Base-by-base conservation (phyloP, 2,797 vertebrate genomes). In the Parotocinclus haroldoi region DNA sequence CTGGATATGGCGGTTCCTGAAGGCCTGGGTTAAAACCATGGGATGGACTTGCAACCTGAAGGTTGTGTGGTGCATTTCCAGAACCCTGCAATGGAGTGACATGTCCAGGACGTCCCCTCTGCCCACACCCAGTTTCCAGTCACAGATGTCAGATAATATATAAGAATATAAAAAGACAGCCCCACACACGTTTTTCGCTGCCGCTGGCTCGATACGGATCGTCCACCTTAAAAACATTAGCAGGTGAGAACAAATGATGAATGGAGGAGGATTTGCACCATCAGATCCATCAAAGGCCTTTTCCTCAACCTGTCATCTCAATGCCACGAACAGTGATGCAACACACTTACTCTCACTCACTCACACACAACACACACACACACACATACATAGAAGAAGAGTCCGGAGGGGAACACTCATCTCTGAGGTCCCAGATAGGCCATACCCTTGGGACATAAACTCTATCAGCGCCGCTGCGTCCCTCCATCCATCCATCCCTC, bases 361-460 rank as follows among this genome's bases (percentile, higher is more conserved):
- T 9, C 53, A 57, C 53, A 45, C 54, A 40, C 50, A 58, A 45
- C 45, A 48, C 51, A 52, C 27, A 38, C 54, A 51, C 44, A 27
- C 27, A 27, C 27, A 27, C 27, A 27, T 19, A n/a, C 10, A 8
- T 8, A 44, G 61, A 45, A 60, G 49, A 57, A 60, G 49, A 57
- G 64, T 68, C 64, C 42, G 7, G 72, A 69, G 78, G 76, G 72
- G 77, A 79, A 71, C 27, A 70, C 61, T 72, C 76, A 71, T 81
- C 80, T 76, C 76, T 78, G 76, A 72, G 81, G 83, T 79, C 78
- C 69, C 76, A 85, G 79, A 85, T 81, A 85, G 73, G 82, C 66
- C 56, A 78, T 77, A 80, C 82, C 87, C 85, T 12, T 56, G 79
- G 81, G 85, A 82, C 72, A 82, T 64, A 27, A 60, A 76, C 59